A percentile compares a stretch with the other conserved stretches of the same genome.
Conservation (phyloP, 2,888 invertebrate genomes). For the Gisinianus flammeolus region DNA sequence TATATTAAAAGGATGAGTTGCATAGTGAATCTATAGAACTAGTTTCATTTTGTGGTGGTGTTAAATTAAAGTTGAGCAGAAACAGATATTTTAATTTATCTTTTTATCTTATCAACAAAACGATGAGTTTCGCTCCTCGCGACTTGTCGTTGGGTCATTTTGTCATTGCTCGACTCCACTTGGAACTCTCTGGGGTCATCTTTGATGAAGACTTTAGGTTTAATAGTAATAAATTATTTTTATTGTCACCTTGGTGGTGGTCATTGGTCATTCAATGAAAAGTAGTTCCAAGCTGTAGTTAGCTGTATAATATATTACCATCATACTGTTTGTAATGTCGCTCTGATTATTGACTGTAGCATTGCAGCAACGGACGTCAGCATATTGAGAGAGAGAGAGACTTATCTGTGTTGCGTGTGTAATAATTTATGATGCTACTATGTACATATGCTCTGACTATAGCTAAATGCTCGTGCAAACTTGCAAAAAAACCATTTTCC, state of each 20-base stretch:
- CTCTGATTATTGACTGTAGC: too few species aligned
- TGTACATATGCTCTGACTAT: too few species aligned
- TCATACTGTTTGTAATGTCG: too few species aligned
- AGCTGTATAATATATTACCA: too few species aligned
- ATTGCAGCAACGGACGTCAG: not conserved
- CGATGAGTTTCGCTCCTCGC: constrained; percentile 1
- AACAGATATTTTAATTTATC: too few species aligned
- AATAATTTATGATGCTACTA: not conserved
- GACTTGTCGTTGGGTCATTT: not conserved
- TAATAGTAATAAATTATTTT: constrained; percentile 33
- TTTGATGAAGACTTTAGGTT: constrained; percentile 20
- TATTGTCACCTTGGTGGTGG: constrained; percentile 32
- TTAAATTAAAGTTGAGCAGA: too few species aligned
- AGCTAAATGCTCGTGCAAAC: not conserved
- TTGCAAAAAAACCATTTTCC: not conserved
- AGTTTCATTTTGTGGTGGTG: too few species aligned
- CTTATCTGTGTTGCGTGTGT: constrained; percentile 6
- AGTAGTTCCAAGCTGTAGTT: not conserved
- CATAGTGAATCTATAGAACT: too few species aligned
- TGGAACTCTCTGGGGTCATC: constrained; percentile 11
- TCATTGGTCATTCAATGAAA: not conserved
- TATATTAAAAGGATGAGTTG: too few species aligned
- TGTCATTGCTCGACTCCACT: not conserved
- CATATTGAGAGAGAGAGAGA: not conserved
- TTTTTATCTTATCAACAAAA: too few species aligned